Evolutionary conservation across 2,113 vertebrate species (phyloP).

Genomic region (Argyrosomus japonicus): DNA sequence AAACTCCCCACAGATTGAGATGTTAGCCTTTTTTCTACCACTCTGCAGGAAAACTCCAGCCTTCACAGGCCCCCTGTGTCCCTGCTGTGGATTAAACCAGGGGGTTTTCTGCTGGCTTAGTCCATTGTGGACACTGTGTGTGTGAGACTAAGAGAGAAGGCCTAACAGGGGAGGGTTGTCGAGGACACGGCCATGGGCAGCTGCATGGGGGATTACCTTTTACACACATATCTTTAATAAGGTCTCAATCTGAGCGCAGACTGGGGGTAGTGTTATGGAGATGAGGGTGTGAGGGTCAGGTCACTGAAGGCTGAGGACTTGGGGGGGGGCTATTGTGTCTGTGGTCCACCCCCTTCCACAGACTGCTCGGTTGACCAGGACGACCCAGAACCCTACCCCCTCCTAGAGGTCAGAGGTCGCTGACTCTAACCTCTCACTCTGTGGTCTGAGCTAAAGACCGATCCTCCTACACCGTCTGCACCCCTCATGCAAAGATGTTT

Average conservation of each 20-base stretch:
- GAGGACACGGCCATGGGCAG: slow-evolving; percentile 68
- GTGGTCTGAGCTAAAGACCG: slow-evolving; percentile 38
- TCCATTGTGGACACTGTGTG: slow-evolving; percentile 1
- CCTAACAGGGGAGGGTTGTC: slow-evolving; percentile 18
- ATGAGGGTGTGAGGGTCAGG: slow-evolving; percentile 83
- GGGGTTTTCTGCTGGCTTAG: slow-evolving; percentile 41
- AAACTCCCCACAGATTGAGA: slow-evolving; percentile 65
- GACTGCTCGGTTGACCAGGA: slow-evolving; percentile 68
- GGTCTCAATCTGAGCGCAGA: slow-evolving; percentile 75
- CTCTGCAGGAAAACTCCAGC: slow-evolving; percentile 13
- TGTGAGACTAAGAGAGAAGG: slow-evolving; percentile 1
- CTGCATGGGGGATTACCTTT: slow-evolving; percentile 73
- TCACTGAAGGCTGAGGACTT: slow-evolving; percentile 59
- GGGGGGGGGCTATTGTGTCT: slow-evolving; percentile 62
- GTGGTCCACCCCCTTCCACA: slow-evolving; percentile 14
- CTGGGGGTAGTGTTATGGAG: slow-evolving; percentile 82
- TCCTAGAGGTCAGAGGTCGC: slow-evolving; percentile 65
- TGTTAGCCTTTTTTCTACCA: slow-evolving; percentile 50
- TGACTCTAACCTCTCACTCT: slow-evolving; percentile 36
- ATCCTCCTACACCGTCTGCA: slow-evolving; percentile 35
- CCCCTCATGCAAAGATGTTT: slow-evolving; percentile 26
- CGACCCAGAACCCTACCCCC: slow-evolving; percentile 52
- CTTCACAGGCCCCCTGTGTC: slow-evolving; percentile 44
- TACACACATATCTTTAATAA: slow-evolving; percentile 71
- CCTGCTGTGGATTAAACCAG: slow-evolving; percentile 58